phyloP scores from a whole-genome alignment of 2,888 invertebrate species.

The Plebejus melissa region DNA sequence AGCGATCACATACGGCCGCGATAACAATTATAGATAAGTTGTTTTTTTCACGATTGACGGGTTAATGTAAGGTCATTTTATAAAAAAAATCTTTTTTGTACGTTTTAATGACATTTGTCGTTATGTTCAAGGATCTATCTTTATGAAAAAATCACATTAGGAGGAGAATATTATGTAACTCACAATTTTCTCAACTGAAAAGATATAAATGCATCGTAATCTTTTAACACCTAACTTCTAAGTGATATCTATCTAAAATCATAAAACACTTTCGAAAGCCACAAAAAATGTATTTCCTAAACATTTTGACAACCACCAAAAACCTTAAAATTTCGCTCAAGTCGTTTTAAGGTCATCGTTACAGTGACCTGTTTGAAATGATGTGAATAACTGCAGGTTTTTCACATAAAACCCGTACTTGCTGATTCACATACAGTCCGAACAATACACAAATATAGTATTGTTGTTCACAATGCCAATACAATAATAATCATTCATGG shows the following conservation, averaged over 20 bases:
- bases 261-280: too few relatives aligned
- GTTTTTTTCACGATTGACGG: too few relatives aligned
- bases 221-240: too few relatives aligned
- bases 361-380: constrained; percentile 17
- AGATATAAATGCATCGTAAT: too few relatives aligned
- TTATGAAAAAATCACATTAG: neutral
- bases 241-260: too few relatives aligned
- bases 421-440: constrained; percentile 12
- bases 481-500: constrained; percentile 24
- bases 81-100: neutral
- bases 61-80: neutral
- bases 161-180: neutral
- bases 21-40: too few relatives aligned
- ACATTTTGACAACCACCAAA: neutral
- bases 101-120: neutral
- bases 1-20: too few relatives aligned
- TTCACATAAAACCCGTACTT: constrained; percentile 14
- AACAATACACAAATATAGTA: constrained; percentile 26
- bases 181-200: too few relatives aligned
- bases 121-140: neutral
- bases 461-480: constrained; percentile 20
- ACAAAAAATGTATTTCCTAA: neutral
- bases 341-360: neutral
- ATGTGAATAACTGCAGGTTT: neutral
- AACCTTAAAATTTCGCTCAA: neutral